phyloP scores from a whole-genome alignment of 1,140 invertebrate species.

The Lepeophtheirus salmonis region DNA sequence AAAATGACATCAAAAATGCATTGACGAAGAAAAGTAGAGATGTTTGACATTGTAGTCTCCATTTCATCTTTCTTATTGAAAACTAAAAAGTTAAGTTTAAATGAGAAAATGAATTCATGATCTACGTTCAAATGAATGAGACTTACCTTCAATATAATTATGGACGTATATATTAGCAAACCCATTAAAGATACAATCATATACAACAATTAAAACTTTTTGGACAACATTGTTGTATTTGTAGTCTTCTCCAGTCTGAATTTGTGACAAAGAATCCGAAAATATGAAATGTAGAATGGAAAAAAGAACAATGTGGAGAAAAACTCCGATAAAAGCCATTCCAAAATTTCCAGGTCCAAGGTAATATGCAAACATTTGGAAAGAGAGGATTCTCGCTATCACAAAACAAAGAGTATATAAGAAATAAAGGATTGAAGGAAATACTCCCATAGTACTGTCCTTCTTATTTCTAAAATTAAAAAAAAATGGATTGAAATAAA shows the following conservation, averaged over 20 bases:
- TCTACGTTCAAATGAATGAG: not conserved
- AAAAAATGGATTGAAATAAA: not conserved
- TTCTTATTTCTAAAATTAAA: slow-evolving; percentile 7
- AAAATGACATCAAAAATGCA: not conserved
- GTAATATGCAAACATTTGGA: slow-evolving; percentile 14
- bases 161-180: slow-evolving; percentile 11
- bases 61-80: not conserved
- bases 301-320: not conserved
- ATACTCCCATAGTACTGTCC: slow-evolving; percentile 4
- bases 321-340: not conserved
- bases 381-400: slow-evolving; percentile 5
- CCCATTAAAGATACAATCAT: slow-evolving; percentile 12
- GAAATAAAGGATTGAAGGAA: slow-evolving; percentile 9
- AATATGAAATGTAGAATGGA: slow-evolving; percentile 4
- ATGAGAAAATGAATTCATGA: not conserved
- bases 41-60: not conserved
- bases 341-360: slow-evolving; percentile 7
- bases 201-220: not conserved
- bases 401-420: not conserved
- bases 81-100: slow-evolving; percentile 1
- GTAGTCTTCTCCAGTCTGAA: not conserved
- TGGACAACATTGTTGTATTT: too few relatives aligned
- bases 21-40: not conserved
- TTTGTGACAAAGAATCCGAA: not conserved
- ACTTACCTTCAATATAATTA: slow-evolving; percentile 6